A percentile compares a stretch with the other conserved stretches of the same genome.
Conservation (phyloP, 2,888 invertebrate species). For the Coecobrya sp. region DNA sequence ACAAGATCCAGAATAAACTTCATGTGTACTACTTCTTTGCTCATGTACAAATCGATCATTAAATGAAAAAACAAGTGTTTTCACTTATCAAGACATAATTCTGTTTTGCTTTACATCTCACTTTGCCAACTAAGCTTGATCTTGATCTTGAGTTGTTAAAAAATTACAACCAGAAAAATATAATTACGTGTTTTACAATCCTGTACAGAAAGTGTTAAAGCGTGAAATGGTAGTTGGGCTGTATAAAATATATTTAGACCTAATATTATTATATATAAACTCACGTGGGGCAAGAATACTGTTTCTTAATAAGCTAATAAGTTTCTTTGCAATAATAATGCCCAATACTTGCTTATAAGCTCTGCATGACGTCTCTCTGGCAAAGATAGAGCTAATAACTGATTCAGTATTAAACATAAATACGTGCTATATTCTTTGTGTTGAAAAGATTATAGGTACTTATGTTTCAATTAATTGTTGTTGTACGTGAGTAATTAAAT, state of each 20-base stretch:
- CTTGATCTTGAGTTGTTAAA: not conserved
- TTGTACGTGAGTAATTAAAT: no score
- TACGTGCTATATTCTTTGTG: no score
- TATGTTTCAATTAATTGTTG: no score
- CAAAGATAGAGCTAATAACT: not conserved
- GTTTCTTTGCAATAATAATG: no score
- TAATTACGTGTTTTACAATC: not conserved
- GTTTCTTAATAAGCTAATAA: no score
- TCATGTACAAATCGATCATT: not conserved
- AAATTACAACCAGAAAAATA: not conserved
- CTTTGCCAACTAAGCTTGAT: not conserved
- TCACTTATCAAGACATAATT: not conserved
- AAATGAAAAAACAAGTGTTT: slow-evolving; percentile 21
- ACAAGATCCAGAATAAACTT: no score
- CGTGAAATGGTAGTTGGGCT: not conserved
- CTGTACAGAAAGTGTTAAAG: not conserved
- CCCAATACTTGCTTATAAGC: not conserved
- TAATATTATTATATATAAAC: no score
- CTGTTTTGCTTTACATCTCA: not conserved
- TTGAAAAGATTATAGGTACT: no score
- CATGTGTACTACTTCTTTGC: not conserved
- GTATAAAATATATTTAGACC: no score
- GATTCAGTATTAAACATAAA: no score
- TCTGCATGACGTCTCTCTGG: not conserved
- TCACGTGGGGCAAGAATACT: no score